Base-by-base conservation (phyloP, 2,113 vertebrate species). In the Pogonocichla stellata region DNA sequence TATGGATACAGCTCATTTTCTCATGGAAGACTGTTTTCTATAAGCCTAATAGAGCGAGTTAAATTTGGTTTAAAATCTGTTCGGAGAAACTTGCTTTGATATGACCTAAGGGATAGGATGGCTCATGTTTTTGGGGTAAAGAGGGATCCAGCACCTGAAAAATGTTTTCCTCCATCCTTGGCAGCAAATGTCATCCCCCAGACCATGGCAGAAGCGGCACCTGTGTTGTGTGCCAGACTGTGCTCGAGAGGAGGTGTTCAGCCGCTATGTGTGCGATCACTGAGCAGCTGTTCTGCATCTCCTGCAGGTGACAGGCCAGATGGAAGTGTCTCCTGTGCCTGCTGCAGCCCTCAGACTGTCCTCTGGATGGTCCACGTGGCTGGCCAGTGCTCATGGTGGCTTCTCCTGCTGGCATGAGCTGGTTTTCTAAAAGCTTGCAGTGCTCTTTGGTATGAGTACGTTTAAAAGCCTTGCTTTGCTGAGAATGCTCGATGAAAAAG, bases 201-300 rank as follows among this genome's bases (percentile, higher is more conserved):
- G 72, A 51, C 51, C 29, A 5, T 19, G 48, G 71, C 29, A 34
- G 11, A 31, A 73, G 45, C 31, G 38, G 7, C 16, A 8, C 34
- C 24, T 43, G 0, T 24, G 42, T 43, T 2, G 9, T 60, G 5
- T 54, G 67, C 50, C 22, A 29, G 71, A 1, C 71, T 42, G 26
- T 28, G 57, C 54, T 75, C 0, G 10, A 23, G 79, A 51, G 57
- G 56, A 75, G 85, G 26, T 42, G 38, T 93, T 80, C 26, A 62
- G 88, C 92, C 25, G 67, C 34, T 7, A 0, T 12, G n/a, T 40
- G 43, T 88, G 54, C 0, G 0, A 8, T 77, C 11, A 2, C 43
- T 42, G 67, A 77, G 60, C 88, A 70, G 90, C 67, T 77, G 82
- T 36, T 83, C 15, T 33, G 22, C 0, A 0, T 80, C 85, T 77